Base-by-base conservation (phyloP, 2,888 invertebrate genomes). In the Endotricha flammealis region DNA sequence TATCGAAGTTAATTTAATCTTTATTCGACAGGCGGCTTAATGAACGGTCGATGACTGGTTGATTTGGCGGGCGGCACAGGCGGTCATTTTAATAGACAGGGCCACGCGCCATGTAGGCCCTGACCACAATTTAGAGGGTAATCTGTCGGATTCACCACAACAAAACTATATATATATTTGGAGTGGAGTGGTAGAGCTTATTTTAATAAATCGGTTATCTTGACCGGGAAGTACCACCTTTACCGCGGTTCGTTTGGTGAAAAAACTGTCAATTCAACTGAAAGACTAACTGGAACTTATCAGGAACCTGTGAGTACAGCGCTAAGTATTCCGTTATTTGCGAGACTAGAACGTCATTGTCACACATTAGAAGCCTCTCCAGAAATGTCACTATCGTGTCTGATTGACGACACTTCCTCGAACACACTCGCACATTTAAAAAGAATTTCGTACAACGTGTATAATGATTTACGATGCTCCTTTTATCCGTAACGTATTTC, bases 401-500 rank as follows among this genome's bases (percentile, higher is more conserved):
- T 68, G 72, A 80, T 73, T 65, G 80, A 80, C 67, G 62, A 64
- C 63, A 63, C 61, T 82, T 82, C 81, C 58, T 54, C 64, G 81
- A 80, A 83, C 65, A 70, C 53, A 64, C 64, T 72, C 69, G 68
- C 66, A 65, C 64, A 75, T 78, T 74, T 71, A 68, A 77, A 79
- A 67, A 53, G 64, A 64, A 74, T 74, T 72, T 70, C 64, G 66
- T 75, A 68, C 76, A 55, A 52, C 61, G 52, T 60, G 63, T 60
- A 70, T 64, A 76, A 81, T 85, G 85, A 85, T 85, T 85, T 83
- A 86, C 80, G 82, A 74, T 72, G 61, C 57, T 59, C 74, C 85
- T 65, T 83, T 85, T 83, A 82, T 82, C 71, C 80, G 70, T 72
- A 83, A 82, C 82, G 78, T 83, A 83, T 86, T 86, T 81, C 81